Conservation (phyloP, 1,140 invertebrate genomes). For the Drosophila teissieri region DNA sequence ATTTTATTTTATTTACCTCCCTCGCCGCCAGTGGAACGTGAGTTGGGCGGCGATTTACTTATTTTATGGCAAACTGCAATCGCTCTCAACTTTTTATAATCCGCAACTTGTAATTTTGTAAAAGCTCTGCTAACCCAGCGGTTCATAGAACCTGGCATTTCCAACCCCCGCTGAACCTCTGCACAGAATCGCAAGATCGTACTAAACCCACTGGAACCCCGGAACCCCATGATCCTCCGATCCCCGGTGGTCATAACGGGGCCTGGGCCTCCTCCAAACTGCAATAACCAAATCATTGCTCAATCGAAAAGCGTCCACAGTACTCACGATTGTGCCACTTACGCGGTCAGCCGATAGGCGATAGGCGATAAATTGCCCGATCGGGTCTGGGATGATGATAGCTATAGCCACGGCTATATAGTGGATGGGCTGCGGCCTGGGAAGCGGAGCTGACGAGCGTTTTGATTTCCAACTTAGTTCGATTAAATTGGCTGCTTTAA, state of each 20-base stretch:
- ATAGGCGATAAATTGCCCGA: slow-evolving; percentile 57
- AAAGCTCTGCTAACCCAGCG: slow-evolving; percentile 39
- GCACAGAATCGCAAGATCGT: not conserved
- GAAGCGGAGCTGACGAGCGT: slow-evolving; percentile 46
- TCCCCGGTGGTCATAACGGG: slow-evolving; percentile 12
- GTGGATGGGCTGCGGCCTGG: slow-evolving; percentile 45
- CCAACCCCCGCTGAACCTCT: slow-evolving; percentile 8
- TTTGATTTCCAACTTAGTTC: slow-evolving; percentile 61
- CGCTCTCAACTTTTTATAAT: slow-evolving; percentile 49
- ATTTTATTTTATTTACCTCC: slow-evolving; percentile 59
- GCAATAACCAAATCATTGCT: slow-evolving; percentile 69
- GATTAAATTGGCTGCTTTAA: slow-evolving; percentile 81
- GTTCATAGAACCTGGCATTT: slow-evolving; percentile 41
- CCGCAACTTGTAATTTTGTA: slow-evolving; percentile 53
- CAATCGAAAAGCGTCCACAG: slow-evolving; percentile 76
- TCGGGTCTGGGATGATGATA: slow-evolving; percentile 41
- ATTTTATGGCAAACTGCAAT: slow-evolving; percentile 68
- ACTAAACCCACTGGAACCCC: not conserved
- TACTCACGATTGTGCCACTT: slow-evolving; percentile 79
- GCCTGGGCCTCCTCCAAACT: slow-evolving; percentile 5
- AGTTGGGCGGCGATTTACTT: slow-evolving; percentile 77
- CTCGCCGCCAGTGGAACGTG: slow-evolving; percentile 55
- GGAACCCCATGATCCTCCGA: not conserved
- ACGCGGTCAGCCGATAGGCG: slow-evolving; percentile 64
- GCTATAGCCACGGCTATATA: slow-evolving; percentile 23